Conservation (phyloP, 2,113 vertebrate species). For the Globicephala melas region DNA sequence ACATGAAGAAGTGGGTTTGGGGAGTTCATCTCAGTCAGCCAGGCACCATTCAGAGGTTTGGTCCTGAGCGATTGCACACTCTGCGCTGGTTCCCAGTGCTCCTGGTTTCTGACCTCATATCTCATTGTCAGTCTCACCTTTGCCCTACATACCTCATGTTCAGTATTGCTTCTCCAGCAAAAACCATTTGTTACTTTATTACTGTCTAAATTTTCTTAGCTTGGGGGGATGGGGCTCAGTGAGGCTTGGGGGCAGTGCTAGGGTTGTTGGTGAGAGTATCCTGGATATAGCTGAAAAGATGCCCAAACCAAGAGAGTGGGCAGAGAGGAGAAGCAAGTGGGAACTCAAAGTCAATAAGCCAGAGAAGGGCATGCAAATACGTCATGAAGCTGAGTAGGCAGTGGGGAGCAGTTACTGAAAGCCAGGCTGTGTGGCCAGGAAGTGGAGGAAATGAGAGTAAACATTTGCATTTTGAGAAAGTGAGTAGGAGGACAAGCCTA, state of each 20-base stretch:
- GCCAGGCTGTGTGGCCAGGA: not conserved
- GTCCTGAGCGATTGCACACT: not conserved
- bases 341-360: not conserved
- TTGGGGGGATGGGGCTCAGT: not conserved
- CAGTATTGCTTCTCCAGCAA: not conserved
- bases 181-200: not conserved
- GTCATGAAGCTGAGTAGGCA: not conserved
- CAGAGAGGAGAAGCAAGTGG: not conserved
- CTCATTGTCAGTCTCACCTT: not conserved
- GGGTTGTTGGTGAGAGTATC: not conserved
- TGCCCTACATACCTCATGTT: not conserved
- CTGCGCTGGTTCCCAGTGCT: not conserved
- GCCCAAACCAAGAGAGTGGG: not conserved
- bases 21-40: not conserved
- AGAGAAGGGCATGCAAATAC: not conserved
- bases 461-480: not conserved
- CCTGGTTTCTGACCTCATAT: not conserved
- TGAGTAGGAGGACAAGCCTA: not conserved
- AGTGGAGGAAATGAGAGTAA: not conserved
- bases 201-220: not conserved
- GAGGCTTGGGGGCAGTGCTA: not conserved
- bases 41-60: not conserved
- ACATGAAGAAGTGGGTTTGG: not conserved
- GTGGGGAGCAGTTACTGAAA: not conserved
- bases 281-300: not conserved